phyloP scores from a whole-genome alignment of 2,888 invertebrate species.

The Caenorhabditis parvicauda region DNA sequence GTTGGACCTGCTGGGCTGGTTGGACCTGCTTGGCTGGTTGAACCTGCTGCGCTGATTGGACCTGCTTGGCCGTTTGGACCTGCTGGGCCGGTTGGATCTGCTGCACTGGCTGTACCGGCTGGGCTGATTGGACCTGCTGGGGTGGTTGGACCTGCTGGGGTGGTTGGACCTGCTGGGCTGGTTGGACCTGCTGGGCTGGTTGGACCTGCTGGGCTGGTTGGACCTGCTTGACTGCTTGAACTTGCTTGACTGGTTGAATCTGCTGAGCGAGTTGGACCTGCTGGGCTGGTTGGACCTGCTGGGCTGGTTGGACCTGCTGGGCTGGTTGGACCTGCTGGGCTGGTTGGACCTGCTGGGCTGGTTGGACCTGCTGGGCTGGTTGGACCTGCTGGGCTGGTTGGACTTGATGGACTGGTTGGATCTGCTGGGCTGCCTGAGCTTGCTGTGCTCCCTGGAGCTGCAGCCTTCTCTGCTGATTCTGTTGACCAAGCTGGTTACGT shows the following conservation, averaged over 20 bases:
- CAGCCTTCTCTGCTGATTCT: too few species aligned
- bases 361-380: too few species aligned
- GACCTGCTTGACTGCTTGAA: neutral
- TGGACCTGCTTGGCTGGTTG: neutral
- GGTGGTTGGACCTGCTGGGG: neutral
- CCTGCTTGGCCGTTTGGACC: neutral
- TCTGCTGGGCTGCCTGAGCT: too few species aligned
- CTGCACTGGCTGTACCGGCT: neutral
- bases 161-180: neutral
- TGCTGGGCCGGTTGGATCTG: neutral
- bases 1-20: neutral
- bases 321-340: too few species aligned
- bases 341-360: too few species aligned
- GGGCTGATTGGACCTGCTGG: neutral
- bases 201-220: neutral
- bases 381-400: too few species aligned
- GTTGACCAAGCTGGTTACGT: too few species aligned
- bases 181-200: neutral
- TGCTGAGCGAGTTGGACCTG: neutral
- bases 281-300: neutral
- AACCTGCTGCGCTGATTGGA: neutral
- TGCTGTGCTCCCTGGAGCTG: too few species aligned
- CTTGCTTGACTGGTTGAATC: neutral
- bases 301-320: too few species aligned
- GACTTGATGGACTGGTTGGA: too few species aligned